phyloP scores from a whole-genome alignment of 2,888 invertebrate species.

The Smittia sp. region DNA sequence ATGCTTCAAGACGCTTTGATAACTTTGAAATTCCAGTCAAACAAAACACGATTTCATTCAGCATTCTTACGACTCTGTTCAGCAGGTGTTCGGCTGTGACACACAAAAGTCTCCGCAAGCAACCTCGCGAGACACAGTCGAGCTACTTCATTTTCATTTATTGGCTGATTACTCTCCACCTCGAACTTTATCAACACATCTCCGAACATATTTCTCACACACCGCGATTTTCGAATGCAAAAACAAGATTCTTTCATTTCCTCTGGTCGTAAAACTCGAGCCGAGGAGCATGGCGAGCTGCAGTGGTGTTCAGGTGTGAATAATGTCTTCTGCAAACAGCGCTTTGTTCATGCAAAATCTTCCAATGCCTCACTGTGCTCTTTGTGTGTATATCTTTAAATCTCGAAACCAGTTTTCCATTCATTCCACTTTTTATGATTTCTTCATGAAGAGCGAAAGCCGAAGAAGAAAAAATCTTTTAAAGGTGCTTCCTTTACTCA shows the following conservation, averaged over 20 bases:
- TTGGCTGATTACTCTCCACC: slow-evolving; percentile 11
- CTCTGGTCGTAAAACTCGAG: background rate
- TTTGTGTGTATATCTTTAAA: slow-evolving; percentile 6
- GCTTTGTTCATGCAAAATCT: background rate
- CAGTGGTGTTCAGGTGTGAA: background rate
- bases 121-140: background rate
- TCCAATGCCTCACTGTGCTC: background rate
- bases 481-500: slow-evolving; percentile 31
- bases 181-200: slow-evolving; percentile 24
- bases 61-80: background rate
- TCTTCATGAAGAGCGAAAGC: background rate
- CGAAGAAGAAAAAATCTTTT: background rate
- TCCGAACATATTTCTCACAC: slow-evolving; percentile 13
- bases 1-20: slow-evolving; percentile 1
- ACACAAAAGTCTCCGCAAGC: slow-evolving; percentile 1
- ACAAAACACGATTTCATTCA: background rate
- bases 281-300: background rate
- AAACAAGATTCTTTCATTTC: slow-evolving; percentile 38
- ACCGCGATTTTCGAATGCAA: slow-evolving; percentile 4
- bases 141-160: slow-evolving; percentile 18
- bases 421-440: slow-evolving; percentile 25
- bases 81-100: slow-evolving; percentile 24
- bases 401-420: slow-evolving; percentile 31
- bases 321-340: background rate
- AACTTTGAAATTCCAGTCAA: background rate